A percentile compares a stretch with the other conserved stretches of the same genome.
Evolutionary conservation across 2,888 invertebrate species (phyloP).

Genomic region (Leptinotarsa peninsularis): DNA sequence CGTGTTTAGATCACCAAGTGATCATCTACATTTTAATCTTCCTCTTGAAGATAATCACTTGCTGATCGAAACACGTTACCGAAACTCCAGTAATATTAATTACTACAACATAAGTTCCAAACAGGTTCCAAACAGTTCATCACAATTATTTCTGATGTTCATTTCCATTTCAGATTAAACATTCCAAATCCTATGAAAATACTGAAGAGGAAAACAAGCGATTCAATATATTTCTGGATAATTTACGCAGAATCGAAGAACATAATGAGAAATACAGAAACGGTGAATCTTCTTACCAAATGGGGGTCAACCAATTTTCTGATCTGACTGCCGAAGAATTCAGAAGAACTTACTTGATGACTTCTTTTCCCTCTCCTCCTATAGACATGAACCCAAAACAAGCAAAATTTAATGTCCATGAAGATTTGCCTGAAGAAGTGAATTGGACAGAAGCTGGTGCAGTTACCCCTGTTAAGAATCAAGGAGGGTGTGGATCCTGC

Average conservation of each 20-base stretch:
- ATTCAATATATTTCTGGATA: background rate
- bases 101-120: too few species aligned
- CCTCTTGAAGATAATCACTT: too few species aligned
- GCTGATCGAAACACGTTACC: too few species aligned
- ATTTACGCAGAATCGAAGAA: background rate
- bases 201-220: background rate
- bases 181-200: conserved; percentile 11
- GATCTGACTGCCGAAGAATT: conserved; percentile 16
- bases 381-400: too few species aligned
- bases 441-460: conserved; percentile 14
- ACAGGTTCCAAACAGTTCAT: too few species aligned
- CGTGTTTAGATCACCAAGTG: too few species aligned
- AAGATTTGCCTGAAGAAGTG: background rate
- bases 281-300: background rate
- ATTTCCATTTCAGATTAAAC: conserved; percentile 1
- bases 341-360: background rate
- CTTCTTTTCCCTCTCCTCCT: too few species aligned
- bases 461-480: conserved; percentile 14
- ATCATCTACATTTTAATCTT: too few species aligned
- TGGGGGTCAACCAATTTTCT: conserved; percentile 5
- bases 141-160: too few species aligned
- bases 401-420: background rate
- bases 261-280: conserved; percentile 11
- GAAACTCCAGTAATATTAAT: too few species aligned
- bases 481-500: conserved; percentile 11